Evolutionary conservation across 2,888 invertebrate genomes (phyloP), one percentile per base, ranked within the genome.

Genomic region (Mechanitis mazaeus): DNA sequence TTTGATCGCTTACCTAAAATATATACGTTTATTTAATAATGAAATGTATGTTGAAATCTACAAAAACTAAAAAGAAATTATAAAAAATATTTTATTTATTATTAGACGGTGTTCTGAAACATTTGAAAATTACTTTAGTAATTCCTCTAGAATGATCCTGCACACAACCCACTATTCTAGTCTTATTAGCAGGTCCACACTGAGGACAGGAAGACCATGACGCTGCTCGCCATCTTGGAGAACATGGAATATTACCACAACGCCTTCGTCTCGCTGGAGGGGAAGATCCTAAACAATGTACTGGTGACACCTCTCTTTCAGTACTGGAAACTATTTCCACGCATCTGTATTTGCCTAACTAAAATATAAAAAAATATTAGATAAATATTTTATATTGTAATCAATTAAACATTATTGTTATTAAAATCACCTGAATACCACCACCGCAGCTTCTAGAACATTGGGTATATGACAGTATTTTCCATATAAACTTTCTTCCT

Each of bases 401-500:
- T 1, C 9, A 9, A 9, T 42, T 1, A 11, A 1, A 35, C 9
- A 42, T 9, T 9, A 9, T 42, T 42, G 9, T 42, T 42, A 9
- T 9, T 42, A 2, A 42, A 11, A 9, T 2, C 42, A 92, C 92
- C 85, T 95, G 95, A 50, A 93, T 85, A 89, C 95, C 95, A 77
- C 95, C 96, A 0, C 96, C 97, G 75, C 97, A 97, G 38, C 93
- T 92, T 74, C 94, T 93, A 0, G 95, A 94, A 77, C 97, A 97
- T 5, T 94, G 92, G 11, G 94, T 93, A 71, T 94, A 93, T 0
- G 95, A 95, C 1, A 94, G 85, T 42, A 95, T 92, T 78, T 94
- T 95, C 97, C 97, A 97, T 2, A 91, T 78, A 78, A 94, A 95
- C 71, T 87, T 92, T 68, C 92, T 90, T 12, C 72, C 75, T 1